These are phyloP conservation scores for Empidonax alnorum DNA, from an alignment of 2,113 vertebrate species.

Conservation along the genomic window DNA sequence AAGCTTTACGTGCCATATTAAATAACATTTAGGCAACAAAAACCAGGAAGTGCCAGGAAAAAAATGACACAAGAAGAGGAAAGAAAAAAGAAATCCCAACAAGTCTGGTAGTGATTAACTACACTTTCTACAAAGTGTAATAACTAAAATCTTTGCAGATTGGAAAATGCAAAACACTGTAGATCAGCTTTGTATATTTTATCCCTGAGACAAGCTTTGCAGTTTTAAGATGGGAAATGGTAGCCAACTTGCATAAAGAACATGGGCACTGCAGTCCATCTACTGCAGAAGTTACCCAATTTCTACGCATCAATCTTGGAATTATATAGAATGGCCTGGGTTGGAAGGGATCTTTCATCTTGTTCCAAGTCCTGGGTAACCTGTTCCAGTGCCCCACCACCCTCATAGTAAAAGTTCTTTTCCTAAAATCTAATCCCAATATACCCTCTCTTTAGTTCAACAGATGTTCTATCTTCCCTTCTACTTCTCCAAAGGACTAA, in stretches of 20 bases:
- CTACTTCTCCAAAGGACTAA: neutral
- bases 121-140: neutral
- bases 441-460: neutral
- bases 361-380: neutral
- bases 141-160: neutral
- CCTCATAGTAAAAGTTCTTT: rapidly evolving
- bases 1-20: neutral
- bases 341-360: neutral
- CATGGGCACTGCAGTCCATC: neutral
- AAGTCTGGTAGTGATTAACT: neutral
- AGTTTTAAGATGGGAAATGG: neutral
- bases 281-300: rapidly evolving
- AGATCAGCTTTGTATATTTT: neutral
- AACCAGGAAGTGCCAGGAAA: neutral
- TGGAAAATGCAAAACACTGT: neutral
- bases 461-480: neutral
- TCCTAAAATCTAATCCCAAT: neutral
- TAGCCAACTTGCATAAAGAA: neutral
- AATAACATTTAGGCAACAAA: neutral
- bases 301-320: neutral
- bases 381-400: neutral
- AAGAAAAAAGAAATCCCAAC: neutral
- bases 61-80: rapidly evolving
- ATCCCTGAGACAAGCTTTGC: neutral
- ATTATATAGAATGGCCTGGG: rapidly evolving